Evolutionary conservation across 2,113 vertebrate genomes (phyloP).

Genomic region (Phainopepla nitens): DNA sequence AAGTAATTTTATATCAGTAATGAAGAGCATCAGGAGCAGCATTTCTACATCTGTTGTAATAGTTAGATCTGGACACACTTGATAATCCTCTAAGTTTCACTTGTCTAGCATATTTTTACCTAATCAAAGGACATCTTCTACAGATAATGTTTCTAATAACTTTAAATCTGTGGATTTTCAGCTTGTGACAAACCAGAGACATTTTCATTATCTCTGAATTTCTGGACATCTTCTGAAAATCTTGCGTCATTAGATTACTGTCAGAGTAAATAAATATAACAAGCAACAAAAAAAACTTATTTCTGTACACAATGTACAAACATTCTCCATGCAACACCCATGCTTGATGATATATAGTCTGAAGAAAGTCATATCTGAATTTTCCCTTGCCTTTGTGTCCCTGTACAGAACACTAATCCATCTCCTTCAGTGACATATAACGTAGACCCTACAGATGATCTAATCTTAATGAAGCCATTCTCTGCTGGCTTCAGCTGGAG

Average conservation of each 20-base stretch:
- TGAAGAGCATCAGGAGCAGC: not conserved
- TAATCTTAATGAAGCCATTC: conserved; percentile 12
- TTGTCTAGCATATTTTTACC: not conserved
- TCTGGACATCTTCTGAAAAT: not conserved
- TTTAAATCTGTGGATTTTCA: not conserved
- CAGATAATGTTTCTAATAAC: not conserved
- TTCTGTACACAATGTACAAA: not conserved
- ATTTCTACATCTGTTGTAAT: not conserved
- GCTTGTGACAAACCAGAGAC: not conserved
- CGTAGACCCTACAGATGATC: not conserved
- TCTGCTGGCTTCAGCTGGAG: conserved; percentile 9
- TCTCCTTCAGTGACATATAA: conserved; percentile 3
- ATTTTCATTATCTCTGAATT: not conserved
- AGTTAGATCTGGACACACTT: not conserved
- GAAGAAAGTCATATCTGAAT: not conserved
- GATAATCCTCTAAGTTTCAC: not conserved
- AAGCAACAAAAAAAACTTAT: not conserved
- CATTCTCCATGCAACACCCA: not conserved
- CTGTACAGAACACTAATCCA: conserved; percentile 17
- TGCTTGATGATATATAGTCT: not conserved
- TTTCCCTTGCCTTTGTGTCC: conserved; percentile 6
- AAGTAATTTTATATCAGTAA: not conserved
- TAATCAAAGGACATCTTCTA: not conserved
- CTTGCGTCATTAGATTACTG: not conserved
- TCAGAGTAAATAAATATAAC: not conserved